Evolutionary conservation across 2,797 vertebrate species (phyloP).

Genomic region (Hyperoplus lanceolatus): DNA sequence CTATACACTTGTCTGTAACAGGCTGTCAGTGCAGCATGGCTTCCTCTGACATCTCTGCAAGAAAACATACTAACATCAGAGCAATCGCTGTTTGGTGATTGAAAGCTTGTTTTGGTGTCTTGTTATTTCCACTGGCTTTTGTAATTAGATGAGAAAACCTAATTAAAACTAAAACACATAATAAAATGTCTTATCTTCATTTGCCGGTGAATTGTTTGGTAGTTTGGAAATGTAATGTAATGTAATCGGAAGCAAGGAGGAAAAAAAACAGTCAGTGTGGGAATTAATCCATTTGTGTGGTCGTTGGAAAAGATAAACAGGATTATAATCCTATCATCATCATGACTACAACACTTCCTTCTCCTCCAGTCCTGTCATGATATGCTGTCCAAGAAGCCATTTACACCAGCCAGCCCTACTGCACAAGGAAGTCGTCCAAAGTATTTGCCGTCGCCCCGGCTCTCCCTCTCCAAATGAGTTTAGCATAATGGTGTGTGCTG

Average conservation of each 20-base stretch:
- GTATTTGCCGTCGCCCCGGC: conserved; percentile 59
- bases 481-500: conserved; percentile 82
- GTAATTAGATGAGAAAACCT: conserved; percentile 72
- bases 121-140: conserved; percentile 40
- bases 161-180: conserved; percentile 60
- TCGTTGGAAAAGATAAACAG: conserved; percentile 53
- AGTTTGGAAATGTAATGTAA: no score
- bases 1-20: conserved; percentile 30
- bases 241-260: conserved; percentile 55
- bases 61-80: conserved; percentile 41
- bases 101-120: conserved; percentile 37
- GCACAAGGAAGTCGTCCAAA: conserved; percentile 62
- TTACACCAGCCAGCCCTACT: conserved; percentile 58
- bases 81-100: conserved; percentile 35
- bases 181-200: conserved; percentile 66
- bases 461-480: conserved; percentile 78
- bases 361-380: conserved; percentile 53
- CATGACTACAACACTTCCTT: conserved; percentile 60
- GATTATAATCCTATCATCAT: conserved; percentile 63
- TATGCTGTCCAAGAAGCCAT: conserved; percentile 70
- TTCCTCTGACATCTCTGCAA: conserved; percentile 35
- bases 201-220: conserved; percentile 64
- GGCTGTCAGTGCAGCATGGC: conserved; percentile 5
- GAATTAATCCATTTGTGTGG: conserved; percentile 39
- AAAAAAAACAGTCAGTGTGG: conserved; percentile 21